These are phyloP conservation scores for Columba janthina DNA, from an alignment of 2,113 vertebrate species.

Conservation along the genomic window DNA sequence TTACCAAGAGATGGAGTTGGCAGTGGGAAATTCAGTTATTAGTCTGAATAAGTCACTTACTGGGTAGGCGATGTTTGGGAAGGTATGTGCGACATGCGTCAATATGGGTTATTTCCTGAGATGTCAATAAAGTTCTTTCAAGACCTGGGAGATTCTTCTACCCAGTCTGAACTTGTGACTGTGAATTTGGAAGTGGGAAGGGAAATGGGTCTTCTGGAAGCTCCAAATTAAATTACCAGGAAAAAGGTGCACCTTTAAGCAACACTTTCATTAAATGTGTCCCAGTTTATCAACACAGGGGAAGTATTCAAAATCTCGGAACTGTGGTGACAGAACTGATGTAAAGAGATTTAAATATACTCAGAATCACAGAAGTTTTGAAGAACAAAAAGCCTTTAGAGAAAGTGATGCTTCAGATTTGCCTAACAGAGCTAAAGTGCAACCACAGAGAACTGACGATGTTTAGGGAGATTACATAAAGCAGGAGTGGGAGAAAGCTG, in stretches of 20 bases:
- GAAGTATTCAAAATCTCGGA: background rate
- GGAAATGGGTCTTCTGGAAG: background rate
- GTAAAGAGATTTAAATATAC: background rate
- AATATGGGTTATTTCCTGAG: background rate
- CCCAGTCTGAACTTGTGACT: background rate
- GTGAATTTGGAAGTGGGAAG: background rate
- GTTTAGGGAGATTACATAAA: conserved; percentile 10
- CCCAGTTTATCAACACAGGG: background rate
- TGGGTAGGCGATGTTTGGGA: background rate
- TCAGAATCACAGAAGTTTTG: background rate
- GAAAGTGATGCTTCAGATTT: background rate
- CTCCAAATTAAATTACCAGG: background rate
- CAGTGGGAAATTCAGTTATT: background rate
- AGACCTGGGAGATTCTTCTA: background rate
- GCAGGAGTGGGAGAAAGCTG: background rate
- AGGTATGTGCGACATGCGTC: accelerated
- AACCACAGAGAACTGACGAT: background rate
- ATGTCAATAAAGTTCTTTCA: background rate
- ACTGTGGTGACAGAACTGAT: background rate
- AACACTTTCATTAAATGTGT: background rate
- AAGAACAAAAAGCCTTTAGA: background rate
- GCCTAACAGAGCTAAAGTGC: background rate
- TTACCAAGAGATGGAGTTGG: background rate
- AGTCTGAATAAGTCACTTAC: background rate
- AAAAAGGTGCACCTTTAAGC: background rate